Evolutionary conservation across 1,140 invertebrate species (phyloP).

Genomic region (Chymomyza costata): DNA sequence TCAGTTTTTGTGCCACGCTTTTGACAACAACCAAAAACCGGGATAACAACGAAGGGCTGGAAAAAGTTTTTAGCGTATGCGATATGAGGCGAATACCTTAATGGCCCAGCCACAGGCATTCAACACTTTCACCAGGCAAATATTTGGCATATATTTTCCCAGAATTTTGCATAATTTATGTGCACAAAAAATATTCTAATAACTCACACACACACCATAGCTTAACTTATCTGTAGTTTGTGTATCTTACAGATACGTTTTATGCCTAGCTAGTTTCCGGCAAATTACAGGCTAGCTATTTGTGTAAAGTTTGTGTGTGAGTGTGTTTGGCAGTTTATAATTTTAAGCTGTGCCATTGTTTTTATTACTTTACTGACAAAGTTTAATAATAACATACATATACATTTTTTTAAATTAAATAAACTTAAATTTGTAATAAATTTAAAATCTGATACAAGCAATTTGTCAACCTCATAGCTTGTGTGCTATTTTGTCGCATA

Average conservation of each 20-base stretch:
- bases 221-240: too few species aligned
- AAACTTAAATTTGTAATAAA: conserved; percentile 23
- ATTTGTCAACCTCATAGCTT: conserved; percentile 2
- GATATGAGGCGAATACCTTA: too few species aligned
- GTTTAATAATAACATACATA: conserved; percentile 38
- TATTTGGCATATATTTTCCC: conserved; percentile 56
- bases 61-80: too few species aligned
- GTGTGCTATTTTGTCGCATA: neutral
- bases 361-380: too few species aligned
- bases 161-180: conserved; percentile 59
- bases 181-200: conserved; percentile 60
- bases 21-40: too few species aligned
- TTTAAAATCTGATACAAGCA: too few species aligned
- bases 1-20: too few species aligned
- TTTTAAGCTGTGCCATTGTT: conserved; percentile 63
- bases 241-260: conserved; percentile 3
- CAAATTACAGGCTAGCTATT: too few species aligned
- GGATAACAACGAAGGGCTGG: too few species aligned
- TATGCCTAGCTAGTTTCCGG: too few species aligned
- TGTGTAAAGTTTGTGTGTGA: too few species aligned
- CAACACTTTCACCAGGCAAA: conserved; percentile 60
- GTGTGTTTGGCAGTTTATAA: conserved; percentile 47
- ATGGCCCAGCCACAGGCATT: conserved; percentile 16
- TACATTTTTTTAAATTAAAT: conserved; percentile 30
- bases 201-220: conserved; percentile 26